These are phyloP conservation scores for Archegozetes longisetosus DNA, from an alignment of 1,140 invertebrate species.

Conservation along the genomic window DNA sequence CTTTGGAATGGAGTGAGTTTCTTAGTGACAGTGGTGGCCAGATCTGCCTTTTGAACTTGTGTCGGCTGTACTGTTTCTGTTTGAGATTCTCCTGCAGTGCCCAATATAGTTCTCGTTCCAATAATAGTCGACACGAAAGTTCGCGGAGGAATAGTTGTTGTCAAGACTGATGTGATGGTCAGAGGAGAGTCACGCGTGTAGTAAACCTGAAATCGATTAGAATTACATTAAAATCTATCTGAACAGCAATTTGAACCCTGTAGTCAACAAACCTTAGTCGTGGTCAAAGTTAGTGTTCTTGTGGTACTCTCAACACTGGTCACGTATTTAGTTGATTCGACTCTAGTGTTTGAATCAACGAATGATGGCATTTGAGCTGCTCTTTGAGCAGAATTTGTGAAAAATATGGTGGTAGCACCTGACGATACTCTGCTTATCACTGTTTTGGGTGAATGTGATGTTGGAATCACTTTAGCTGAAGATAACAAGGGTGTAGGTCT, in stretches of 20 bases:
- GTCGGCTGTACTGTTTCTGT: background rate
- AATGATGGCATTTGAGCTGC: background rate
- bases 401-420: slow-evolving; percentile 20
- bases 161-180: slow-evolving; percentile 24
- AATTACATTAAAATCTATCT: background rate
- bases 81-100: slow-evolving; percentile 12
- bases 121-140: slow-evolving; percentile 24
- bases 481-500: background rate
- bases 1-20: slow-evolving; percentile 17
- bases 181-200: slow-evolving; percentile 23
- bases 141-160: slow-evolving; percentile 22
- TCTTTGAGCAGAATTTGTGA: slow-evolving; percentile 10
- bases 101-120: slow-evolving; percentile 19
- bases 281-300: slow-evolving; percentile 21
- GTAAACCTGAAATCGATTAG: slow-evolving; percentile 16
- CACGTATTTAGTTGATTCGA: slow-evolving; percentile 19
- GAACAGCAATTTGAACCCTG: too few species aligned
- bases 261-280: slow-evolving; percentile 20
- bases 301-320: slow-evolving; percentile 23
- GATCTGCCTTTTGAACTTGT: background rate
- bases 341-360: background rate
- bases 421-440: slow-evolving; percentile 2
- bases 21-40: slow-evolving; percentile 17
- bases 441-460: background rate
- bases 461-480: background rate